A percentile compares a stretch with the other conserved stretches of the same genome.
These are phyloP conservation scores for Bradynema listronoti DNA, from an alignment of 1,140 invertebrate genomes.

Conservation along the genomic window DNA sequence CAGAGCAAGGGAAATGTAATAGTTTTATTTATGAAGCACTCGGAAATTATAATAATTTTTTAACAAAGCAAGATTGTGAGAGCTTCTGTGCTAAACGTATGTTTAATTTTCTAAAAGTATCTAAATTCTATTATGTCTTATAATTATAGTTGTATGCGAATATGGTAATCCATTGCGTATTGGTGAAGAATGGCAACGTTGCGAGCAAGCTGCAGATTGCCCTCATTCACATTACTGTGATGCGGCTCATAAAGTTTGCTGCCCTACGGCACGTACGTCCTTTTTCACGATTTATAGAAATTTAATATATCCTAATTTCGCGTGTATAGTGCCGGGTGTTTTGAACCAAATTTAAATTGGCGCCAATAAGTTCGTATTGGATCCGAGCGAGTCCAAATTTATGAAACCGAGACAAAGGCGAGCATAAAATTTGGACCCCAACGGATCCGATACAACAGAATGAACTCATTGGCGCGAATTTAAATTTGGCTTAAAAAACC, in stretches of 20 bases:
- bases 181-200: conserved; percentile 56
- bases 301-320: not conserved
- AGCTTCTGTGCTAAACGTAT: conserved; percentile 53
- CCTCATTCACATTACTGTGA: conserved; percentile 48
- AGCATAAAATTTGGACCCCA: no score
- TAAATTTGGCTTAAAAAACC: no score
- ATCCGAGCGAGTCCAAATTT: no score
- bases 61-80: conserved; percentile 54
- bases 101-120: conserved; percentile 14
- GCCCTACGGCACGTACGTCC: conserved; percentile 49
- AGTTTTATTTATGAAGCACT: conserved; percentile 49
- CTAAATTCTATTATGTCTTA: conserved; percentile 13
- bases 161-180: conserved; percentile 55
- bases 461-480: no score
- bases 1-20: conserved; percentile 49
- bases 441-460: no score
- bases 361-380: no score
- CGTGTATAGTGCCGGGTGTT: no score
- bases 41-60: conserved; percentile 55
- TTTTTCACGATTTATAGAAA: no score
- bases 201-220: conserved; percentile 44
- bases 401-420: no score
- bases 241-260: conserved; percentile 51
- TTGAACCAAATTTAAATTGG: no score
- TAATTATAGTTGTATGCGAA: conserved; percentile 51